Evolutionary conservation across 2,888 invertebrate species (phyloP).

Genomic region (Scaptomyza flava): DNA sequence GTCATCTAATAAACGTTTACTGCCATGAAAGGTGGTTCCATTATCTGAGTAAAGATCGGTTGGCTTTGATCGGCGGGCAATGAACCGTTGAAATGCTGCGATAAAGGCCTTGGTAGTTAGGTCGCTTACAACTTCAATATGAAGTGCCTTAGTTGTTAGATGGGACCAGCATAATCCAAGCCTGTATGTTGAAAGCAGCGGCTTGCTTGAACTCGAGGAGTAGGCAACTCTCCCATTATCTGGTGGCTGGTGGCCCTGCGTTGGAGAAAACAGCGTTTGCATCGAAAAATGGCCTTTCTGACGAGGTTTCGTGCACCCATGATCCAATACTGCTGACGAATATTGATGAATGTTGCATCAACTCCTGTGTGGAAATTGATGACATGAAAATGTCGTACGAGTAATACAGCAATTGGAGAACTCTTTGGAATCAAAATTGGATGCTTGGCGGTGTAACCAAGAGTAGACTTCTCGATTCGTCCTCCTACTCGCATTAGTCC

Average conservation of each 20-base stretch:
- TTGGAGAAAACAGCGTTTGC: neutral
- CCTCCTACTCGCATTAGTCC: neutral
- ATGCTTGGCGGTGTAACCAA: neutral
- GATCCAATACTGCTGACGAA: neutral
- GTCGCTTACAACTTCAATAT: neutral
- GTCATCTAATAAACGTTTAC: too few species aligned
- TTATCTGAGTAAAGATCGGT: neutral
- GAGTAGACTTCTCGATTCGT: neutral
- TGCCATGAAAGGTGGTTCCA: neutral
- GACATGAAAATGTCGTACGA: neutral
- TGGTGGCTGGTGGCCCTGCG: neutral
- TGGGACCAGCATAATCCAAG: neutral
- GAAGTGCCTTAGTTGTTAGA: neutral
- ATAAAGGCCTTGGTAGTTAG: neutral
- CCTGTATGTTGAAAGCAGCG: neutral
- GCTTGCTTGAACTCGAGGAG: neutral
- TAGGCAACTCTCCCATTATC: neutral
- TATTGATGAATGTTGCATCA: neutral
- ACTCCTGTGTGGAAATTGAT: neutral
- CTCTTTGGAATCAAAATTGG: neutral
- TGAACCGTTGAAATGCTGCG: neutral
- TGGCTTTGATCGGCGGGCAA: neutral
- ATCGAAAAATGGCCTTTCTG: neutral
- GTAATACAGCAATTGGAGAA: neutral
- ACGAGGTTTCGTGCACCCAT: neutral